Base-by-base conservation (phyloP, 2,797 vertebrate species). In the Selene dorsalis region DNA sequence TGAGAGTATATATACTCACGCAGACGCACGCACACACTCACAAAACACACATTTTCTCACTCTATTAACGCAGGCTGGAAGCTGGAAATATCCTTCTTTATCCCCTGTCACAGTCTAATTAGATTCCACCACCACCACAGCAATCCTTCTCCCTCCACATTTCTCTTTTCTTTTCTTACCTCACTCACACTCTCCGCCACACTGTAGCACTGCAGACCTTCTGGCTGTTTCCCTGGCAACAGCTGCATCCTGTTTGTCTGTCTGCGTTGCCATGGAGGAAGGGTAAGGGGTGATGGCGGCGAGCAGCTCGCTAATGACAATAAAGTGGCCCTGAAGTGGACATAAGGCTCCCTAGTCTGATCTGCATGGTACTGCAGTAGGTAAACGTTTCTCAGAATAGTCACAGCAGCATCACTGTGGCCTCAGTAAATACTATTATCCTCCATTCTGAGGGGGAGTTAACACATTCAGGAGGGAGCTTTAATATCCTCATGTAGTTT, bases 161-260 rank as follows among this genome's bases (percentile, higher is more conserved):
- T 86, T 85, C 73, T 75, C 70, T 79, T 74, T 79, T 16, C 84
- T 69, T 86, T 88, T 90, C 83, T 91, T 94, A 93, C 92, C 91
- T 93, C 91, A 61, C 84, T 87, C 84, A 71, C 84, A 67, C 78
- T 89, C 85, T 84, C 87, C 88, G 87, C 88, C 88, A 84, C 89
- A 77, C 89, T 87, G 75, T 58, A 85, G 75, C 66, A 58, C 82
- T 75, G 75, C 75, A 90, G 84, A 90, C 83, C 90, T 88, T 87
- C 86, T 87, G 84, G 84, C 84, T 89, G 94, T 95, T 94, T 92
- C 94, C 94, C 84, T 94, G 92, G 94, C 91, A 95, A 95, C 94
- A 94, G 91, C 93, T 93, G 93, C 90, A 94, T 95, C 94, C 94
- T 94, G 93, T 94, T 94, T 95, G 93, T 93, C 93, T 89, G 87